A percentile compares a stretch with the other conserved stretches of the same genome.
Evolutionary conservation across 2,888 invertebrate genomes (phyloP).

Genomic region (Aspidiotus destructor): DNA sequence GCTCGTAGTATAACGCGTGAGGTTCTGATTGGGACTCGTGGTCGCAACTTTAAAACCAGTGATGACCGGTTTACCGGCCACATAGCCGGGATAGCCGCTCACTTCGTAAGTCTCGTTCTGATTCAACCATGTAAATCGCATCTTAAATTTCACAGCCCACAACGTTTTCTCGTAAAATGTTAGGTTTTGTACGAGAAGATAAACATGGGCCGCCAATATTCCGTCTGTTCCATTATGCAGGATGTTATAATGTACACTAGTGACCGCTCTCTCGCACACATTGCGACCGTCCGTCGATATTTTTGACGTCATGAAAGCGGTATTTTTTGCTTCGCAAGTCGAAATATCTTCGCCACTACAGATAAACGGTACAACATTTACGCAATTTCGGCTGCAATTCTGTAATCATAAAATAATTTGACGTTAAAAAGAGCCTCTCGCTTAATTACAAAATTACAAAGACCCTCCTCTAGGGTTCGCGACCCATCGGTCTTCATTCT

Average conservation of each 20-base stretch:
- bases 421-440: too few relatives aligned
- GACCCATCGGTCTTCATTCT: too few relatives aligned
- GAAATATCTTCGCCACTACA: conserved; percentile 9
- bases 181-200: conserved; percentile 43
- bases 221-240: conserved; percentile 47
- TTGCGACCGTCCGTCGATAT: background rate
- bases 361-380: conserved; percentile 5
- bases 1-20: conserved; percentile 36
- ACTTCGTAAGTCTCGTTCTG: conserved; percentile 39
- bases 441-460: too few relatives aligned
- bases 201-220: conserved; percentile 42
- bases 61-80: conserved; percentile 54
- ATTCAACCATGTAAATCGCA: conserved; percentile 35
- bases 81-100: conserved; percentile 72
- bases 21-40: conserved; percentile 9
- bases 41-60: conserved; percentile 42
- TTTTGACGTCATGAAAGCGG: background rate
- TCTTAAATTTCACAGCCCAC: conserved; percentile 39
- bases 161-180: conserved; percentile 33
- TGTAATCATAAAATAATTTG: background rate
- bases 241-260: conserved; percentile 42
- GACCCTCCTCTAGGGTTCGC: too few relatives aligned
- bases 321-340: conserved; percentile 12
- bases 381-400: conserved; percentile 23
- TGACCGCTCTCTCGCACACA: conserved; percentile 43